A percentile compares a stretch with the other conserved stretches of the same genome.
Evolutionary conservation across 2,888 invertebrate genomes (phyloP).

Genomic region (Tanypteryx hageni): DNA sequence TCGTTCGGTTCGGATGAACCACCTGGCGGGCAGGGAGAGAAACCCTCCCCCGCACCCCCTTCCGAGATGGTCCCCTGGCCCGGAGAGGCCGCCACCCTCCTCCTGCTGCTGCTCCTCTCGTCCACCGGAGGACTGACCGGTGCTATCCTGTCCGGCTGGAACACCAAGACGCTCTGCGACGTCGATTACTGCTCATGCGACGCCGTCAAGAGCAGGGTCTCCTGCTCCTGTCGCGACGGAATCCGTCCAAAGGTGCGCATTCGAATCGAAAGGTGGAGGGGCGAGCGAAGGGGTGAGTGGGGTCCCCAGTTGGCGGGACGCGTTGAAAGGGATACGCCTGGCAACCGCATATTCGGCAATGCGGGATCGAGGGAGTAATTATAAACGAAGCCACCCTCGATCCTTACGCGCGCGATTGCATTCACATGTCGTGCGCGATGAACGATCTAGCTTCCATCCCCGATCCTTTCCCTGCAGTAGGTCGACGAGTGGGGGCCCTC

Average conservation of each 20-base stretch:
- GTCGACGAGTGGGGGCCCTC: too few species aligned
- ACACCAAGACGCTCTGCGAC: slow-evolving; percentile 55
- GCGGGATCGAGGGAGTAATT: too few species aligned
- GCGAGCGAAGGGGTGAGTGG: too few species aligned
- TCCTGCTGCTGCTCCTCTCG: slow-evolving; percentile 28
- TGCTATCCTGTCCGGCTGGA: slow-evolving; percentile 31
- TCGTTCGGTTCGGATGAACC: not conserved
- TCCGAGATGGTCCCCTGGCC: slow-evolving; percentile 19
- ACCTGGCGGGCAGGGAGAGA: not conserved
- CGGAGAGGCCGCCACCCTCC: not conserved
- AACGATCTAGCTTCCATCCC: too few species aligned
- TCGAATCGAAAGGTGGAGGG: too few species aligned
- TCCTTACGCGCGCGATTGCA: too few species aligned
- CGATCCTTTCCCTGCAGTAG: too few species aligned
- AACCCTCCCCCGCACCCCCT: not conserved
- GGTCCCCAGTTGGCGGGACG: too few species aligned
- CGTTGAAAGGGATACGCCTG: too few species aligned
- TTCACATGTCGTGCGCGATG: too few species aligned
- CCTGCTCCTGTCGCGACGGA: slow-evolving; percentile 30
- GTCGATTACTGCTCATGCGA: slow-evolving; percentile 45
- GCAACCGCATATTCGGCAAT: too few species aligned
- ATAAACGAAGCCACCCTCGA: too few species aligned
- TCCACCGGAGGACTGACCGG: slow-evolving; percentile 40
- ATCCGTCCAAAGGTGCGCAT: slow-evolving; percentile 36
- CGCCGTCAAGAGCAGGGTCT: slow-evolving; percentile 45